Conservation (phyloP, 2,113 vertebrate genomes). For the Sylvilagus bachmani region DNA sequence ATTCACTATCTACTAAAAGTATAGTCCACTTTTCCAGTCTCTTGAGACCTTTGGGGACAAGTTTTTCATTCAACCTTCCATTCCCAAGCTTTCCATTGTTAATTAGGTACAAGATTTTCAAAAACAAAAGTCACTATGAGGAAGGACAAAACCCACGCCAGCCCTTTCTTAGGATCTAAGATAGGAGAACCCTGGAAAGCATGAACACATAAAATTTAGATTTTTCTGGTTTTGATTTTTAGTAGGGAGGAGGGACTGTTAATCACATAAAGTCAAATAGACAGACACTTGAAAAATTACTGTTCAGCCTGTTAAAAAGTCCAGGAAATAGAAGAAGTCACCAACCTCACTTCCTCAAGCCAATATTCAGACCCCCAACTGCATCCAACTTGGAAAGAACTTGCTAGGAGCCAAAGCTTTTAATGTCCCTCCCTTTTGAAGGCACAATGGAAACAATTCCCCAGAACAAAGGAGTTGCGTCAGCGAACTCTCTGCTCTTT, state of each 20-base stretch:
- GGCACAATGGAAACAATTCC: constrained; percentile 87
- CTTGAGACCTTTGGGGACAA: constrained; percentile 30
- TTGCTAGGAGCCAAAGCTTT: constrained; percentile 79
- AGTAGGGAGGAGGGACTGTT: constrained; percentile 1
- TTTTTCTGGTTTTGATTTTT: constrained; percentile 54
- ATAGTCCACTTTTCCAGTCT: constrained; percentile 23
- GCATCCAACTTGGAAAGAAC: constrained; percentile 71
- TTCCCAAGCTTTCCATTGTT: constrained; percentile 40
- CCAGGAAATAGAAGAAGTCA: constrained; percentile 66
- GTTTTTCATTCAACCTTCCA: constrained; percentile 45
- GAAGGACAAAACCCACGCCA: constrained; percentile 11
- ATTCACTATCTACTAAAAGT: constrained; percentile 23
- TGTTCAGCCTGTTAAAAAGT: not conserved
- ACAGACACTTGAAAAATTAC: constrained; percentile 69
- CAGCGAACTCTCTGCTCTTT: constrained; percentile 83
- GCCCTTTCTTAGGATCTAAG: not conserved
- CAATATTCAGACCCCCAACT: constrained; percentile 74
- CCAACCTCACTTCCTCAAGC: constrained; percentile 60
- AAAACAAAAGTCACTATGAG: constrained; percentile 38
- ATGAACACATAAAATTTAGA: constrained; percentile 31
- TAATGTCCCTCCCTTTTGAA: constrained; percentile 75
- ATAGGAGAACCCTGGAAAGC: constrained; percentile 46
- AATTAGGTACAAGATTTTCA: not conserved
- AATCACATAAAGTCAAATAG: constrained; percentile 28
- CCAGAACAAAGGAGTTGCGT: constrained; percentile 86